These are phyloP conservation scores for Brachypalpus laphriformis DNA, from an alignment of 2,888 invertebrate species.

Conservation along the genomic window DNA sequence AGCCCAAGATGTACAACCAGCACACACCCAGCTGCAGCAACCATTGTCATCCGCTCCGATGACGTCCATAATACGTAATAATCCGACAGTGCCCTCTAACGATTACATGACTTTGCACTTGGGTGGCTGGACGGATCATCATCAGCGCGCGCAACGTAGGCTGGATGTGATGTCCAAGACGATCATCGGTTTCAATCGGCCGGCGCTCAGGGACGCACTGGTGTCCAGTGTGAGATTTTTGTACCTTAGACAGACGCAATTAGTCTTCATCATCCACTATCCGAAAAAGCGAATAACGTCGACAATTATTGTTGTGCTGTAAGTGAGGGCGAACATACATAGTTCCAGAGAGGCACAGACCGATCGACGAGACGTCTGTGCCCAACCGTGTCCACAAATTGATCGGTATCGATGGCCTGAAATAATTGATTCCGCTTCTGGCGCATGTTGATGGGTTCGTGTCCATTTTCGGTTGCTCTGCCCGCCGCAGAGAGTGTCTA, in stretches of 20 bases:
- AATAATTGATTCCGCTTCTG: constrained; percentile 72
- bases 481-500: constrained; percentile 9
- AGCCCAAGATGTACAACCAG: constrained; percentile 22
- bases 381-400: constrained; percentile 62
- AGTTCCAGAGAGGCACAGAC: not conserved
- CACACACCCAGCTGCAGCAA: constrained; percentile 67
- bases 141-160: constrained; percentile 43
- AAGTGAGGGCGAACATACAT: constrained; percentile 38
- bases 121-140: constrained; percentile 74
- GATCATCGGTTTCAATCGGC: constrained; percentile 40
- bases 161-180: no score
- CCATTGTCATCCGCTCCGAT: constrained; percentile 73
- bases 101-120: constrained; percentile 74
- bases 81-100: constrained; percentile 74
- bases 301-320: constrained; percentile 52
- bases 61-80: constrained; percentile 74
- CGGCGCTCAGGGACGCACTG: constrained; percentile 59
- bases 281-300: constrained; percentile 65
- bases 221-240: constrained; percentile 73
- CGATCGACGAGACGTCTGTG: not conserved
- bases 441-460: constrained; percentile 64
- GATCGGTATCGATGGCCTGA: constrained; percentile 69
- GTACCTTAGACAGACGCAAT: constrained; percentile 72
- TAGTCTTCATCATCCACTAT: constrained; percentile 74
- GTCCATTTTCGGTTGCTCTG: constrained; percentile 15